phyloP scores from a whole-genome alignment of 2,113 vertebrate genomes.

The Patagioenas fasciata region DNA sequence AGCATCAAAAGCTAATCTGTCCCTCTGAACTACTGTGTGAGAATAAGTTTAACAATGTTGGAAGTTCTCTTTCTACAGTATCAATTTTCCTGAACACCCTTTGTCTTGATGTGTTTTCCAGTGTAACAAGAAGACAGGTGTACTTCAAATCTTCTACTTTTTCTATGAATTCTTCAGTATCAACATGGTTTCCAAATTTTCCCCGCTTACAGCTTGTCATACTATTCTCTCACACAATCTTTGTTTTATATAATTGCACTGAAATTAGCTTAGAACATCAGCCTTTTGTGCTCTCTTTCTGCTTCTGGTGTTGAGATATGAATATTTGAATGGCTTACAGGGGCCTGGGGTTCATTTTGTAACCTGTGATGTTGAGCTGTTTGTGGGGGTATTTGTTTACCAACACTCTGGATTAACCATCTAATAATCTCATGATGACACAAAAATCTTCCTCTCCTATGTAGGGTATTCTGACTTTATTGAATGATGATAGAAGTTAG shows the following conservation, averaged over 20 bases:
- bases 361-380: not conserved
- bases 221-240: not conserved
- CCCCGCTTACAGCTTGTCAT: rapidly evolving
- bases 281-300: not conserved
- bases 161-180: not conserved
- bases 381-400: not conserved
- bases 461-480: not conserved
- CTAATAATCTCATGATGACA: not conserved
- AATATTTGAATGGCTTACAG: not conserved
- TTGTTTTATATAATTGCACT: not conserved
- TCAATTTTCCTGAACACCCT: not conserved
- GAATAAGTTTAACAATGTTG: not conserved
- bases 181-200: not conserved
- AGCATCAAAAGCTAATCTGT: not conserved
- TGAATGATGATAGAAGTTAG: rapidly evolving
- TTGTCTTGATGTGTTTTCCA: not conserved
- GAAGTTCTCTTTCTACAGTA: not conserved
- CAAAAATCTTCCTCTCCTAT: not conserved
- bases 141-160: not conserved
- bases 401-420: not conserved
- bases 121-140: not conserved
- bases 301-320: not conserved
- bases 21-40: not conserved
- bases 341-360: not conserved
- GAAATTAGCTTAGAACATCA: not conserved